Conservation (phyloP, 1,140 invertebrate species). For the Leptoteleia sp. region DNA sequence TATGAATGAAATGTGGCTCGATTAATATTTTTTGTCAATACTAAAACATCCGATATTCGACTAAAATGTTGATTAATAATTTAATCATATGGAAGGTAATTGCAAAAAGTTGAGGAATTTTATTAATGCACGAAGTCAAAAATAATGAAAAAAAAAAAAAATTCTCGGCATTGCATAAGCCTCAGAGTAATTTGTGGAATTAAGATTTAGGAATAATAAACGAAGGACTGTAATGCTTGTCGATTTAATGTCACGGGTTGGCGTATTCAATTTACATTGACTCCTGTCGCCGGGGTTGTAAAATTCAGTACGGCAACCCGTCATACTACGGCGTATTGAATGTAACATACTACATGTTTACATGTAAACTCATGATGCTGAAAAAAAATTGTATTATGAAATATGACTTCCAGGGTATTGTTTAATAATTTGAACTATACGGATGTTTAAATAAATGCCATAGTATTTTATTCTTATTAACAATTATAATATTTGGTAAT, state of each 20-base stretch:
- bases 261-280: constrained; percentile 65
- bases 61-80: constrained; percentile 12
- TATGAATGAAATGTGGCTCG: background rate
- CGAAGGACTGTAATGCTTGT: constrained; percentile 56
- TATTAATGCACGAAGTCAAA: background rate
- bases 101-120: no score
- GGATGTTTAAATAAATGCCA: background rate
- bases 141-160: constrained; percentile 20
- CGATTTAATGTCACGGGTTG: constrained; percentile 60
- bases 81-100: constrained; percentile 4
- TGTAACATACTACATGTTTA: constrained; percentile 51
- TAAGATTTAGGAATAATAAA: constrained; percentile 61
- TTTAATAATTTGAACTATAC: constrained; percentile 15
- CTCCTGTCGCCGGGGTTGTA: constrained; percentile 59
- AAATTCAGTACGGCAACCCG: constrained; percentile 64
- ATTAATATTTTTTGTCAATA: constrained; percentile 8
- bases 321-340: constrained; percentile 63
- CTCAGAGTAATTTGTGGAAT: constrained; percentile 30
- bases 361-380: constrained; percentile 37
- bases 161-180: no score
- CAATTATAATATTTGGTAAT: no score
- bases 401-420: constrained; percentile 25
- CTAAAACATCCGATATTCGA: constrained; percentile 8
- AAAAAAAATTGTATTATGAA: constrained; percentile 48
- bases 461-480: background rate